Conservation (phyloP, 2,113 vertebrate species). For the Edolisoma coerulescens region DNA sequence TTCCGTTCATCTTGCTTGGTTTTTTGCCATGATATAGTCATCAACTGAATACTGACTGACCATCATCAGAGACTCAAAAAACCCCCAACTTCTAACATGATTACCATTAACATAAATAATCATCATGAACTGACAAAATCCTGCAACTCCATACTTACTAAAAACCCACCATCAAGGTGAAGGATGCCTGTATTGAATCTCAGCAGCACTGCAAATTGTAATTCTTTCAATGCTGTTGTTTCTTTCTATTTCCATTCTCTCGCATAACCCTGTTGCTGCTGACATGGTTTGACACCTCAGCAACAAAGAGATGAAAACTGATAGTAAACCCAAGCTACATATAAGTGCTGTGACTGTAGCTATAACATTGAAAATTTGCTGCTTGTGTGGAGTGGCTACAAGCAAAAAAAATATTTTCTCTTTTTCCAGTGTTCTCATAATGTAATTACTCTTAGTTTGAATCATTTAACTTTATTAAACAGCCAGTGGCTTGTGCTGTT, state of each 20-base stretch:
- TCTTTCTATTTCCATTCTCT: not conserved
- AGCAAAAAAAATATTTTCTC: not conserved
- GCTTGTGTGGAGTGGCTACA: not conserved
- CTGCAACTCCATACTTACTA: not conserved
- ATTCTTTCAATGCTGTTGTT: not conserved
- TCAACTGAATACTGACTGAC: not conserved
- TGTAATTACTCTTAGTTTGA: not conserved
- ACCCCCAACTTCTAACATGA: fast-evolving
- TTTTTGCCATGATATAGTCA: not conserved
- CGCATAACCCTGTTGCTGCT: not conserved
- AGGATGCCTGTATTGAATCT: not conserved
- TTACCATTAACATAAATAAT: not conserved
- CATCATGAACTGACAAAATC: not conserved
- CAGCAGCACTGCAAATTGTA: not conserved
- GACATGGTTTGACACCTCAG: not conserved
- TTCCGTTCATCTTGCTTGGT: not conserved
- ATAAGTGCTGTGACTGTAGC: not conserved
- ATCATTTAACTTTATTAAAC: not conserved
- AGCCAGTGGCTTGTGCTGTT: not conserved
- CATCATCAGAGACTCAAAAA: not conserved
- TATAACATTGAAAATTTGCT: not conserved
- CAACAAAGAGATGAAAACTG: not conserved
- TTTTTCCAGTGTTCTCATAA: not conserved
- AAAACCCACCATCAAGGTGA: not conserved
- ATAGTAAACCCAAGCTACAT: not conserved